Conservation (phyloP, 2,113 vertebrate genomes). For the Pollachius pollachius region DNA sequence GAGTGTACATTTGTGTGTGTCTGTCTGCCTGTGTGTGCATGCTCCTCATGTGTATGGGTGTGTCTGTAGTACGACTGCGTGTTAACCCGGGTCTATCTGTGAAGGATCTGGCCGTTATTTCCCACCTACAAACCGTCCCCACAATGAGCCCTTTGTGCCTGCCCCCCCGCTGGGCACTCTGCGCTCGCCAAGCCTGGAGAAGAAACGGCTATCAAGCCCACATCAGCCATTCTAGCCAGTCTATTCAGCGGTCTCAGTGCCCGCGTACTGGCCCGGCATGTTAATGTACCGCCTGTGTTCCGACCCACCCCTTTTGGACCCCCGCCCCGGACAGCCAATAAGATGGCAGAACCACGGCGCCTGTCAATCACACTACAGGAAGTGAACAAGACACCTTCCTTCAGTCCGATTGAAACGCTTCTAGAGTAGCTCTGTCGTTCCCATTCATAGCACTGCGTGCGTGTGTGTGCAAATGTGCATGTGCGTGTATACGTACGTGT, state of each 20-base stretch:
- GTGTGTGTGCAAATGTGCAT: neutral
- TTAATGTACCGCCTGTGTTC: slow-evolving; percentile 51
- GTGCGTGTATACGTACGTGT: neutral
- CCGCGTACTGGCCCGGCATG: slow-evolving; percentile 38
- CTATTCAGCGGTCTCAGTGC: slow-evolving; percentile 44
- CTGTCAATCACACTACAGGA: slow-evolving; percentile 63
- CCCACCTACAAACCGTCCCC: slow-evolving; percentile 43
- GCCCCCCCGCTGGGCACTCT: slow-evolving; percentile 24
- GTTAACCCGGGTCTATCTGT: slow-evolving; percentile 8
- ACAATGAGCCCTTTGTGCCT: slow-evolving; percentile 65
- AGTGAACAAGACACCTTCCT: slow-evolving; percentile 6
- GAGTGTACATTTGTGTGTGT: neutral
- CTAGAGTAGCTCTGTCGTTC: slow-evolving; percentile 2
- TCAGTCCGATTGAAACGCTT: slow-evolving; percentile 34
- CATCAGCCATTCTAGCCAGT: slow-evolving; percentile 41
- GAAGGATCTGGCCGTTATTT: slow-evolving; percentile 27
- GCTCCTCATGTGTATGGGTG: too few relatives aligned
- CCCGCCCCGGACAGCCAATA: slow-evolving; percentile 45
- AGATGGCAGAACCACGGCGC: slow-evolving; percentile 44
- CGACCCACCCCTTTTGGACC: slow-evolving; percentile 52
- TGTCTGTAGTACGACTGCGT: too few relatives aligned
- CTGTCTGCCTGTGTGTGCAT: too few relatives aligned
- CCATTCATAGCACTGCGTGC: neutral
- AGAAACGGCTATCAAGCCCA: slow-evolving; percentile 59
- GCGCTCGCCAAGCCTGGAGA: slow-evolving; percentile 36